Evolutionary conservation across 2,113 vertebrate genomes (phyloP).

Genomic region (Apus apus): DNA sequence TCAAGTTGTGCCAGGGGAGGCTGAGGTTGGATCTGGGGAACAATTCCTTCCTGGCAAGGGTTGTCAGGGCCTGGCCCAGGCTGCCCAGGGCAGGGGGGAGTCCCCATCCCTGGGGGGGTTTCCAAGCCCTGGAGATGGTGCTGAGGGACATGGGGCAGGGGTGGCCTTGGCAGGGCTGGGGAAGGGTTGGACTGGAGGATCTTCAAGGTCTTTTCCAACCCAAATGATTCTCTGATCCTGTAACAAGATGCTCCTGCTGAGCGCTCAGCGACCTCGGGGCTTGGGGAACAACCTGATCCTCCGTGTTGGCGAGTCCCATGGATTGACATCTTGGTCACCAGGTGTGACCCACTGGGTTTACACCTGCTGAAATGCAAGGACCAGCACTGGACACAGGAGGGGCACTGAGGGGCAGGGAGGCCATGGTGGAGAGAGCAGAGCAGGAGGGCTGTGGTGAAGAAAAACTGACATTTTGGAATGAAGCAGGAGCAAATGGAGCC

Average conservation of each 20-base stretch:
- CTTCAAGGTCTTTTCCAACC: no score
- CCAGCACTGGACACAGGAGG: neutral
- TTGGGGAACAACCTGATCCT: neutral
- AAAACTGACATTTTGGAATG: neutral
- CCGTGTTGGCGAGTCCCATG: fast-evolving
- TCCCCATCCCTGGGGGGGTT: no score
- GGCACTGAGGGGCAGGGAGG: neutral
- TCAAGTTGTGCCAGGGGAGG: no score
- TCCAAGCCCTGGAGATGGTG: no score
- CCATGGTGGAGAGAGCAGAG: neutral
- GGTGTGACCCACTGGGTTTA: neutral
- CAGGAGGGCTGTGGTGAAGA: neutral
- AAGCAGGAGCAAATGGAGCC: neutral
- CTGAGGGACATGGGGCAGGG: no score
- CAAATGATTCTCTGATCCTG: no score
- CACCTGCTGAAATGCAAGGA: neutral
- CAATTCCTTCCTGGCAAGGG: no score
- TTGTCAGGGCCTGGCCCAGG: no score
- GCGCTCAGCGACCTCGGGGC: fast-evolving
- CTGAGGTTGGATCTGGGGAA: no score
- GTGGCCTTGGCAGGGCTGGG: no score
- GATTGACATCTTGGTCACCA: neutral
- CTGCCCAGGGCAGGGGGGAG: no score
- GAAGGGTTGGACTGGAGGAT: no score
- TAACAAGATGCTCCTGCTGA: neutral